A percentile compares a stretch with the other conserved stretches of the same genome.
Conservation (phyloP, 2,888 invertebrate species). For the Cheilosia urbana region DNA sequence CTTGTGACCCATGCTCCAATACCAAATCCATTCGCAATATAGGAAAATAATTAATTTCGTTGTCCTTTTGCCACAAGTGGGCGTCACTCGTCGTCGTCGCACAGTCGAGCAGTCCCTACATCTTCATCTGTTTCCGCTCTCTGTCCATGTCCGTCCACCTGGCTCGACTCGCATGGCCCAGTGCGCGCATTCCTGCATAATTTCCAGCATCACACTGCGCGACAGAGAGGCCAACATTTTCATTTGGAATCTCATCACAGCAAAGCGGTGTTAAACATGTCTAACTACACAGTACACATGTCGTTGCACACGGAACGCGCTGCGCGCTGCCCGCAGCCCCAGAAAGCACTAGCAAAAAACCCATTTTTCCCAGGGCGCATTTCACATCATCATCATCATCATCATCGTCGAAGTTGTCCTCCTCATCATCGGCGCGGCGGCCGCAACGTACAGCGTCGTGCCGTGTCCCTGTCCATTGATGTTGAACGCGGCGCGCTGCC, state of each 20-base stretch:
- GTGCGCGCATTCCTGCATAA: slow-evolving; percentile 67
- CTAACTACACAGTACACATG: slow-evolving; percentile 72
- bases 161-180: slow-evolving; percentile 28
- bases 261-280: slow-evolving; percentile 72
- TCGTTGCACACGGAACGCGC: slow-evolving; percentile 65
- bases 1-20: slow-evolving; percentile 71
- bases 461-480: slow-evolving; percentile 67
- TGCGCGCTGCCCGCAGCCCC: slow-evolving; percentile 8
- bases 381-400: slow-evolving; percentile 49
- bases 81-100: slow-evolving; percentile 47
- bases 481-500: slow-evolving; percentile 51
- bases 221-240: slow-evolving; percentile 39
- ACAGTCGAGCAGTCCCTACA: slow-evolving; percentile 51
- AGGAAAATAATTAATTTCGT: slow-evolving; percentile 74
- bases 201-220: slow-evolving; percentile 46
- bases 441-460: slow-evolving; percentile 34
- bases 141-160: slow-evolving; percentile 33
- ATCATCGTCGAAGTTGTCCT: slow-evolving; percentile 37
- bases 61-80: slow-evolving; percentile 60
- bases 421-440: slow-evolving; percentile 42
- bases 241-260: slow-evolving; percentile 60
- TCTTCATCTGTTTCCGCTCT: slow-evolving; percentile 67
- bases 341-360: slow-evolving; percentile 39
- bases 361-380: slow-evolving; percentile 69
- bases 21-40: slow-evolving; percentile 69